Evolutionary conservation across 2,888 invertebrate species (phyloP), one percentile per base, ranked within the genome.

Genomic region (Sicus ferrugineus): DNA sequence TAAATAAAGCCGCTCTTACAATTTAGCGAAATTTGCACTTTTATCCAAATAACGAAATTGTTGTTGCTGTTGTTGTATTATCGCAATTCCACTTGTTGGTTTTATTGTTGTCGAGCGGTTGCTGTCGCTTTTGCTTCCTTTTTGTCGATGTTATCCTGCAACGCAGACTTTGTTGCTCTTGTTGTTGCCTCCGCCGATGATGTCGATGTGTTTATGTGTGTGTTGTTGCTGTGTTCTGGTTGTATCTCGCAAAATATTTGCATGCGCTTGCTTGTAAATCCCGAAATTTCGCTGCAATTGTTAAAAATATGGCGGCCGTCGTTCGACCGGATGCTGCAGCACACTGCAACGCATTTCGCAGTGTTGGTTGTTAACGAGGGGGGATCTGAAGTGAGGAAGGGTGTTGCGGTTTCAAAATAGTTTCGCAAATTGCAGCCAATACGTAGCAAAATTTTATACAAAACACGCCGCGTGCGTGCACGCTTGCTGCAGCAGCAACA

Each of bases 141-240:
- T 59, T 38, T 38, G n/a, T 14, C 21, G 2, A 21, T n/a, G n/a
- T n/a, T n/a, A n/a, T n/a, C n/a, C n/a, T n/a, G n/a, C n/a, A n/a
- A n/a, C n/a, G n/a, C n/a, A n/a, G n/a, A n/a, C n/a, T 42, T 42
- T 61, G 42, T 42, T 61, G 38, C 26, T 61, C 21, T 42, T 61
- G n/a, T 31, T 38, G 38, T 9, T 21, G 38, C 9, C 4, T 19
- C 21, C 11, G 59, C 23, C 23, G 21, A 4, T 50, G 21, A 30
- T 23, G 5, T 30, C 28, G 0, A 16, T 26, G 42, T 11, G 21
- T 42, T 23, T 28, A n/a, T n/a, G n/a, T n/a, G 11, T 28, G 7
- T 28, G 23, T 54, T 54, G 23, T 7, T 54, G 23, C 11, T 54
- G n/a, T n/a, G n/a, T n/a, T n/a, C n/a, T n/a, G n/a, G n/a, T 52